Percentiles rank a stretch among this genome's conserved stretches.
These are phyloP conservation scores for Rhodeus uyekii DNA, from an alignment of 2,797 vertebrate species.

Conservation along the genomic window DNA sequence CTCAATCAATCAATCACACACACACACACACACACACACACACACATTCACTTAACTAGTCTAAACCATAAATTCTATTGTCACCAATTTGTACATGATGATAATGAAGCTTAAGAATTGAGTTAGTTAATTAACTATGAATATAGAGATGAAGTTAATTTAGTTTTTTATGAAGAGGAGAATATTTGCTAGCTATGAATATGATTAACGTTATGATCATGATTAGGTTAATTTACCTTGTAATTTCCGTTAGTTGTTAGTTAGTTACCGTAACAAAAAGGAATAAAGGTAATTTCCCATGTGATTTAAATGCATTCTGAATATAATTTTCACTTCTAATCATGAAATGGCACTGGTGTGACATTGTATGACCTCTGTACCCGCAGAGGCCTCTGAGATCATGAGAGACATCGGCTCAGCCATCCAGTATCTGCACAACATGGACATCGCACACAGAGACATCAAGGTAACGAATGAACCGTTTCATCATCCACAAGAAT, in stretches of 20 bases:
- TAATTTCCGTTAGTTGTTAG: neutral
- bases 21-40: neutral
- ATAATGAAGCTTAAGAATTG: neutral
- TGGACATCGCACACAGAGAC: constrained; percentile 94
- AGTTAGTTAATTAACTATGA: too few species aligned
- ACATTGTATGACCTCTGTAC: neutral
- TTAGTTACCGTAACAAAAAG: neutral
- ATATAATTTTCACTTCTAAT: neutral
- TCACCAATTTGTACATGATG: neutral
- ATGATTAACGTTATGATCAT: too few species aligned
- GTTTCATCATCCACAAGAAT: neutral
- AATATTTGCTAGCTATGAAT: too few species aligned
- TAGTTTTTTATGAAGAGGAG: too few species aligned
- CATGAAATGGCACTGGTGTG: neutral
- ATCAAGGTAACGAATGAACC: constrained; percentile 84
- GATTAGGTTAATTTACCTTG: neutral
- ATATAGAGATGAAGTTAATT: too few species aligned
- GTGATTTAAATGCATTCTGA: neutral
- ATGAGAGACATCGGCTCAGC: constrained; percentile 95
- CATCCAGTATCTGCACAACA: constrained; percentile 89
- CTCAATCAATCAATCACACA: too few species aligned
- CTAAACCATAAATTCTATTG: neutral
- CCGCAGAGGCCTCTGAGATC: constrained; percentile 91
- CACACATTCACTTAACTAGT: neutral
- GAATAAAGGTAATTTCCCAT: neutral